A percentile compares a stretch with the other conserved stretches of the same genome.
phyloP scores from a whole-genome alignment of 2,113 vertebrate genomes.

The Bubalus kerabau region DNA sequence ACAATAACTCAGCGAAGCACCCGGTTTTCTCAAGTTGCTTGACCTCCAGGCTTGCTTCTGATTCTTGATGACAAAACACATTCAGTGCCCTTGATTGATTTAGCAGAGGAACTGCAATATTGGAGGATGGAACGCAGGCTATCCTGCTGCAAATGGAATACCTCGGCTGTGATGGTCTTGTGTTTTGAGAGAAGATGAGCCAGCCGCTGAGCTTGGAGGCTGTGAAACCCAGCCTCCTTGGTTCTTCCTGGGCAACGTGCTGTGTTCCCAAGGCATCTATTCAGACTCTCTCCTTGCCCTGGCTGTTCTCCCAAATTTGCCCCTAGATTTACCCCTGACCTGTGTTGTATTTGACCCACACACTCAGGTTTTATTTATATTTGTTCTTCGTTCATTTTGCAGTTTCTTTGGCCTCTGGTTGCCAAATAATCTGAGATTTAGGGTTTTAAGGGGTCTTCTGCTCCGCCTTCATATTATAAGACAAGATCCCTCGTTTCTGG shows the following conservation, averaged over 20 bases:
- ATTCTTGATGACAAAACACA: conserved; percentile 57
- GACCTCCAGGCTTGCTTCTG: neutral
- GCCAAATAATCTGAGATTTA: neutral
- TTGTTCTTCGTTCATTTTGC: neutral
- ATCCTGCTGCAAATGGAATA: neutral
- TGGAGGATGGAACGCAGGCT: neutral
- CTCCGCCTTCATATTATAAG: neutral
- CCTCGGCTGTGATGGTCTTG: neutral
- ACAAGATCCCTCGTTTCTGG: accelerated
- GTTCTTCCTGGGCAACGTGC: too few species aligned
- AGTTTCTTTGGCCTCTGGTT: neutral
- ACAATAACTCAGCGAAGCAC: neutral
- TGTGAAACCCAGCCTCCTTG: neutral
- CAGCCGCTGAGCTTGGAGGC: neutral
- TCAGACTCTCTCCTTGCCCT: neutral
- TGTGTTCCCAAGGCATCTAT: accelerated
- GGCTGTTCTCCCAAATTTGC: neutral
- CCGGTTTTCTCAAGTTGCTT: neutral
- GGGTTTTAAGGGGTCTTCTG: neutral
- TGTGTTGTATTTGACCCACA: neutral
- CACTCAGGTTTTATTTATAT: neutral
- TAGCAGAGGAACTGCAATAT: neutral
- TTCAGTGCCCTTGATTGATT: conserved; percentile 48
- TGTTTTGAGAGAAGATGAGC: neutral
- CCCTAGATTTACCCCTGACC: too few species aligned